phyloP scores from a whole-genome alignment of 2,113 vertebrate genomes.

The Tonatia bakeri region DNA sequence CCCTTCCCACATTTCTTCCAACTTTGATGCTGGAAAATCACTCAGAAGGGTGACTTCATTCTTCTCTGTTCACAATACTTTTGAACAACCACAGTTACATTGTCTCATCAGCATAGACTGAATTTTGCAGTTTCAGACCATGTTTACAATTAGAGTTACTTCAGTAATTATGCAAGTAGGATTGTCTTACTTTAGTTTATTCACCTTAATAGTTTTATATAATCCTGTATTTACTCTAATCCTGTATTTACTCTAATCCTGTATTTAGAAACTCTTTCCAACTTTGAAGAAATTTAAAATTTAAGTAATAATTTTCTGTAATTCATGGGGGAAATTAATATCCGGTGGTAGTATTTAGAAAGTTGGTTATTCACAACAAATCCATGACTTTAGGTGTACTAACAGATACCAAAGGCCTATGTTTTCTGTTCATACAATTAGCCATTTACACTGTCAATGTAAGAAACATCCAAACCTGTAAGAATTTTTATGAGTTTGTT shows the following conservation, averaged over 20 bases:
- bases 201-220: not conserved
- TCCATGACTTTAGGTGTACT: not conserved
- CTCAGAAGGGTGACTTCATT: not conserved
- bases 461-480: too few species aligned
- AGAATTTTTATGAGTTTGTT: too few species aligned
- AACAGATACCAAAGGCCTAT: not conserved
- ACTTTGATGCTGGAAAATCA: not conserved
- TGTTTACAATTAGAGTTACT: not conserved
- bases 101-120: not conserved
- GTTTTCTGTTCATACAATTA: not conserved
- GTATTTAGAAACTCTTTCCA: not conserved
- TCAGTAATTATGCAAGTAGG: not conserved
- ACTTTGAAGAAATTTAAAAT: not conserved
- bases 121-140: not conserved
- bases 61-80: not conserved
- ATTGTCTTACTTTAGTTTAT: not conserved
- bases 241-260: not conserved
- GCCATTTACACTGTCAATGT: not conserved
- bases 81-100: not conserved
- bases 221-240: not conserved
- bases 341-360: not conserved
- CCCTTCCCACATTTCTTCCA: not conserved
- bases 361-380: not conserved
- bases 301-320: not conserved
- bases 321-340: not conserved